Evolutionary conservation across 2,113 vertebrate genomes (phyloP).

Genomic region (Hydropotes inermis): DNA sequence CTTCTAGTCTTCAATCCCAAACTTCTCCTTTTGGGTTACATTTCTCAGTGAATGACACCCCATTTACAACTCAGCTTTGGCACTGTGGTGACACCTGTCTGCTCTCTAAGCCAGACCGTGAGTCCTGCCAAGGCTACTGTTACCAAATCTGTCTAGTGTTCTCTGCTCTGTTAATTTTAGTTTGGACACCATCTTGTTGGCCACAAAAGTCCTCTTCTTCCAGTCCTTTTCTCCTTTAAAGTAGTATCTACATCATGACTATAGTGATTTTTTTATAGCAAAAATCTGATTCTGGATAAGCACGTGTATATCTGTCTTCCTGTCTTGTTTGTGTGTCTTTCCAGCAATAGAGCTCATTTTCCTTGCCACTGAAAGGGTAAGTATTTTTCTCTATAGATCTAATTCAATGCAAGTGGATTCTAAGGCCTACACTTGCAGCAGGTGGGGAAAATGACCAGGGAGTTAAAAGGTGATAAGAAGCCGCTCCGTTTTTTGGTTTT

Average conservation of each 20-base stretch:
- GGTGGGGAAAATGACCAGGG: neutral
- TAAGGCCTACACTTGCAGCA: neutral
- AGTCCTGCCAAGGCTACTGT: neutral
- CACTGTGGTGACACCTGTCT: neutral
- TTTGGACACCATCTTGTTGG: neutral
- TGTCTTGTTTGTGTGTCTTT: neutral
- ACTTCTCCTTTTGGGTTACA: neutral
- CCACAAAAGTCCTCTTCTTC: neutral
- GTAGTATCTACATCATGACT: neutral
- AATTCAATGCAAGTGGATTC: neutral
- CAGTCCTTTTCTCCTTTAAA: neutral
- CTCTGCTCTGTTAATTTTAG: neutral
- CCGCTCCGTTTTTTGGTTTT: neutral
- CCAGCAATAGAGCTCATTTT: neutral
- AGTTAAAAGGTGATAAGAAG: neutral
- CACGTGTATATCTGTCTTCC: neutral
- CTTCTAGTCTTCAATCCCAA: neutral
- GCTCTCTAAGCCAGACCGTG: neutral
- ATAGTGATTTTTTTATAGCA: neutral
- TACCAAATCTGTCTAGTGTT: neutral
- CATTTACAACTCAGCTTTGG: neutral
- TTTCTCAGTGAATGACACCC: neutral
- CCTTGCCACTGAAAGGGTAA: neutral
- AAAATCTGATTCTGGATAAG: neutral
- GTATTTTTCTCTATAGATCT: neutral